Base-by-base conservation (phyloP, 2,888 invertebrate species). In the Empis livida region DNA sequence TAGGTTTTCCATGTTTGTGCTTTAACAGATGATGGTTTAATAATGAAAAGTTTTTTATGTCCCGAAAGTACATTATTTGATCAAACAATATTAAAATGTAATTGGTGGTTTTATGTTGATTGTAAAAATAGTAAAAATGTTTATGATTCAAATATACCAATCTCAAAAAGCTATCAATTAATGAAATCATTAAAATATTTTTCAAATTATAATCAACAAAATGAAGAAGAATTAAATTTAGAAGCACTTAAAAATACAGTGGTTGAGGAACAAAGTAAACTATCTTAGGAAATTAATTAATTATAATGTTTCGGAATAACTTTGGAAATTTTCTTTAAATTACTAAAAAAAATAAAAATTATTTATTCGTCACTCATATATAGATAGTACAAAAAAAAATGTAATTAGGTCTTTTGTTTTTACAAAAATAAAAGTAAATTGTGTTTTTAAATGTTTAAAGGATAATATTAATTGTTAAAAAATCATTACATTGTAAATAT, bases 51-150 rank as follows among this genome's bases (percentile, higher is more conserved):
- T 43, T 92, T 92, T 71, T 75, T 90, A 42, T 92, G 91, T 61
- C 91, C 91, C 0, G 89, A 91, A 65, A 90, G 87, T 30, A 92
- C 92, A 0, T 75, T 91, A 45, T 92, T 92, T 68, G 91, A 92
- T 61, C 91, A 91, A 67, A 87, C 88, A 17, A 86, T 92, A 43
- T 74, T 92, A 6, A 90, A 90, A 63, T 92, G 92, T 68, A 91
- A 91, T 66, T 91, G 90, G 90, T 91, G 89, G 88, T 89, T 91
- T 72, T 91, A 90, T 65, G 90, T 91, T 0, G 90, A 91, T 63
- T 92, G 92, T 68, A 84, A 85, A 65, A 77, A 79, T 47, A 87
- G 89, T 17, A 79, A 78, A 56, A 79, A 78, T 53, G 72, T 89
- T 23, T 92, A 90, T 64, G 89, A 90, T 59, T 88, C 90, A 13